phyloP scores from a whole-genome alignment of 2,888 invertebrate genomes.

The Lycaena phlaeas region DNA sequence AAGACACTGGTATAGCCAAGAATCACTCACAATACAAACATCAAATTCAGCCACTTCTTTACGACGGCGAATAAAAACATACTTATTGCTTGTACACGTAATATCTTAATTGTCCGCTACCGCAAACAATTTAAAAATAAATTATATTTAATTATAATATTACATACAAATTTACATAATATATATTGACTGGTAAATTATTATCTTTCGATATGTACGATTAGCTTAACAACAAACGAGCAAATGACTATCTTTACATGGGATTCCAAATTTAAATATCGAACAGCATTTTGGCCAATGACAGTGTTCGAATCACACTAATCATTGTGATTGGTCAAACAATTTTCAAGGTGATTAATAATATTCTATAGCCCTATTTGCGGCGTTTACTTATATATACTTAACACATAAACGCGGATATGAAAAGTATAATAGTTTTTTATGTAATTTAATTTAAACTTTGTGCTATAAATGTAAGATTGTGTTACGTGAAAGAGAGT shows the following conservation, averaged over 20 bases:
- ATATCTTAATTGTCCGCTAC: slow-evolving; percentile 53
- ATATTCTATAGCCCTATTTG: no score
- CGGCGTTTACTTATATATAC: no score
- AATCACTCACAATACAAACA: slow-evolving; percentile 65
- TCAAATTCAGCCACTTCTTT: slow-evolving; percentile 50
- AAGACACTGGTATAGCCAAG: slow-evolving; percentile 50
- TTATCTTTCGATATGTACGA: slow-evolving; percentile 51
- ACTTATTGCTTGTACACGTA: slow-evolving; percentile 73
- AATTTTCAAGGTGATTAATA: no score
- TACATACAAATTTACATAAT: slow-evolving; percentile 27
- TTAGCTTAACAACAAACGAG: slow-evolving; percentile 20
- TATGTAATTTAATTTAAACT: no score
- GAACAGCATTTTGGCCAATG: not conserved
- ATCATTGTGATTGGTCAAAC: not conserved
- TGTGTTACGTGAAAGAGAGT: no score
- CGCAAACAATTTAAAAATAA: slow-evolving; percentile 63
- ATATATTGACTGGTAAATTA: slow-evolving; percentile 36
- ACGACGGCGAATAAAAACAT: slow-evolving; percentile 61
- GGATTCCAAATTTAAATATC: not conserved
- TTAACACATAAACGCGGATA: no score
- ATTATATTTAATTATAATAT: slow-evolving; percentile 25
- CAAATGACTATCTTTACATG: slow-evolving; percentile 1
- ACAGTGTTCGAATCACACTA: not conserved
- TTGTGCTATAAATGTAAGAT: no score
- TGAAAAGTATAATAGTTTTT: no score